phyloP scores from a whole-genome alignment of 2,888 invertebrate genomes.

The Polydrusus tereticollis region DNA sequence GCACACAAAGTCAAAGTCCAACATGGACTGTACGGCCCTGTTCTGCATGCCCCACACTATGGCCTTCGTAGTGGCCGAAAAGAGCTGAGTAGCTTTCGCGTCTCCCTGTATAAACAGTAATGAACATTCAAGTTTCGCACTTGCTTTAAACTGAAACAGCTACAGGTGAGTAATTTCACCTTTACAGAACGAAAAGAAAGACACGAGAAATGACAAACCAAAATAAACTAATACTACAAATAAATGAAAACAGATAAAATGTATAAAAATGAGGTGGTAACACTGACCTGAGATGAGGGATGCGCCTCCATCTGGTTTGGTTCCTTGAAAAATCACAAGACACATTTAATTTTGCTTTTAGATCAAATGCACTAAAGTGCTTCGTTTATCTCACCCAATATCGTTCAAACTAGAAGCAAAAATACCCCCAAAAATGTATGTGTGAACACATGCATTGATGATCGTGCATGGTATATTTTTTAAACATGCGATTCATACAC shows the following conservation, averaged over 20 bases:
- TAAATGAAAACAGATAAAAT: constrained; percentile 51
- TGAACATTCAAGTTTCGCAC: neutral
- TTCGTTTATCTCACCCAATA: neutral
- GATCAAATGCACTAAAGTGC: neutral
- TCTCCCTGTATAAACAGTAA: constrained; percentile 51
- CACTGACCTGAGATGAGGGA: constrained; percentile 44
- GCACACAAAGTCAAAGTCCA: constrained; percentile 96
- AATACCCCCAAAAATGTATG: too few relatives aligned
- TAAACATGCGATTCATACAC: too few relatives aligned
- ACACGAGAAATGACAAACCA: neutral
- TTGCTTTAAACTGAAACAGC: neutral
- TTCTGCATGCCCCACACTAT: constrained; percentile 99
- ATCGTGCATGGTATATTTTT: too few relatives aligned
- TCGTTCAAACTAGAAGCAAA: neutral
- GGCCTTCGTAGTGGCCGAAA: constrained; percentile 87
- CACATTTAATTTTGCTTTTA: constrained; percentile 26
- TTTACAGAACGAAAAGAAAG: neutral
- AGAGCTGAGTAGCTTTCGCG: constrained; percentile 70
- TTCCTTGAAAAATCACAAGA: constrained; percentile 57
- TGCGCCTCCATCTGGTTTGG: constrained; percentile 61
- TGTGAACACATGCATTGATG: too few relatives aligned
- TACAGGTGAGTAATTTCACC: neutral
- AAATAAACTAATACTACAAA: constrained; percentile 3
- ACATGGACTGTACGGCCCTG: constrained; percentile 95
- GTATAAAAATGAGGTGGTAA: constrained; percentile 30